These are phyloP conservation scores for Microdon myrmicae DNA, from an alignment of 2,888 invertebrate genomes.

Conservation along the genomic window DNA sequence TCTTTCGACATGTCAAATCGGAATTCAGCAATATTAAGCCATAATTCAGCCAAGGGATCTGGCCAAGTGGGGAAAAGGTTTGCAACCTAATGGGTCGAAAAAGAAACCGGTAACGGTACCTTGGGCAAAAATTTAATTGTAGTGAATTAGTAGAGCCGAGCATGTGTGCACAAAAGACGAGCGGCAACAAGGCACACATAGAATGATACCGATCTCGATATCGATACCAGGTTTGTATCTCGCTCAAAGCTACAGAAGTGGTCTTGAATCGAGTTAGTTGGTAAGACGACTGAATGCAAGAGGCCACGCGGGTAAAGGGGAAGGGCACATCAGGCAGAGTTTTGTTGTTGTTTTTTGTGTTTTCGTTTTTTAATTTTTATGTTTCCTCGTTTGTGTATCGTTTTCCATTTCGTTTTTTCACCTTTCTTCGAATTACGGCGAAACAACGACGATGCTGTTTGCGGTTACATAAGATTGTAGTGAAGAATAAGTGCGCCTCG, in stretches of 20 bases:
- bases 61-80: too few species aligned
- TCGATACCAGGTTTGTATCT: constrained; percentile 2
- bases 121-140: constrained; percentile 37
- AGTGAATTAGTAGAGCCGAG: constrained; percentile 30
- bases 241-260: constrained; percentile 8
- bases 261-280: constrained; percentile 33
- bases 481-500: constrained; percentile 20
- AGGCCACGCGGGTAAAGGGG: neutral
- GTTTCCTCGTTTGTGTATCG: constrained; percentile 9
- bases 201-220: neutral
- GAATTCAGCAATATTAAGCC: too few species aligned
- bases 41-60: too few species aligned
- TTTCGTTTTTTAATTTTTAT: constrained; percentile 1
- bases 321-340: neutral
- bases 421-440: too few species aligned
- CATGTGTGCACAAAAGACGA: constrained; percentile 21
- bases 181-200: constrained; percentile 16
- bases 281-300: neutral
- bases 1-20: too few species aligned
- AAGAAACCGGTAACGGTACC: constrained; percentile 35
- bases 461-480: constrained; percentile 33
- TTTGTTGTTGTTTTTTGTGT: neutral
- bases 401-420: constrained; percentile 18
- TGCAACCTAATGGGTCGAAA: too few species aligned
- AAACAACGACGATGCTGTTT: constrained; percentile 18